Percentiles rank a stretch among this genome's conserved stretches.
phyloP scores from a whole-genome alignment of 64 coral and sea anemone genomes.

The Montipora efflorescens region DNA sequence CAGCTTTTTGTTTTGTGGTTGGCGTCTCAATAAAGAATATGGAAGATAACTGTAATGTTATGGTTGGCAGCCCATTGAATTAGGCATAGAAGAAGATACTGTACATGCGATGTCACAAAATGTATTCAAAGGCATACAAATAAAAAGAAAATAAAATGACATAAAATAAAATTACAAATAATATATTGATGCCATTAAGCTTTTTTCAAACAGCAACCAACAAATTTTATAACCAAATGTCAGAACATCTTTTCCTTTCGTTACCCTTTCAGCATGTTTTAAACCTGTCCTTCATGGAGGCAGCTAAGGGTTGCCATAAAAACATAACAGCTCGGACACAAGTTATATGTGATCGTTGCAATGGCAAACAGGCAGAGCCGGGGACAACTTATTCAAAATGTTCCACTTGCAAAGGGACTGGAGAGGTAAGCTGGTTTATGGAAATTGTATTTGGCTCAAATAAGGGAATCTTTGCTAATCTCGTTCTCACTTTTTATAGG shows the following conservation, averaged over 20 bases:
- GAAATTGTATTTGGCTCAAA: not conserved
- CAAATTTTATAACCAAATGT: not conserved
- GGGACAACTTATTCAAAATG: constrained; percentile 91
- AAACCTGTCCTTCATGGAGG: constrained; percentile 98
- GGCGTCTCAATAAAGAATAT: too few species aligned
- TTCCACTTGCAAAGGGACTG: constrained; percentile 91
- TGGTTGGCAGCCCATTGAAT: too few species aligned
- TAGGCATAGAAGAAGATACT: too few species aligned
- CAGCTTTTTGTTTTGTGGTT: too few species aligned
- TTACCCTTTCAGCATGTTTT: constrained; percentile 74
- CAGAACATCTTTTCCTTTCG: not conserved
- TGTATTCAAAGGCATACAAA: too few species aligned
- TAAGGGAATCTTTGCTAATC: not conserved
- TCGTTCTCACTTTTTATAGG: too few species aligned
- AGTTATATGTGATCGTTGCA: constrained; percentile 88
- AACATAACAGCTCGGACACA: constrained; percentile 87
- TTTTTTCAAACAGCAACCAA: too few species aligned
- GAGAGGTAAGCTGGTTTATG: constrained; percentile 64
- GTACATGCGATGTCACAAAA: too few species aligned
- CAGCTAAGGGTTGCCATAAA: constrained; percentile 94
- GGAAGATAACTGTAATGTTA: too few species aligned
- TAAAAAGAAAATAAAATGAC: too few species aligned
- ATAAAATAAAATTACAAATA: too few species aligned
- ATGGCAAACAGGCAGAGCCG: constrained; percentile 94
- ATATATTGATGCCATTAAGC: too few species aligned